Evolutionary conservation across 2,113 vertebrate genomes (phyloP).

Genomic region (Lichenostomus cassidix): DNA sequence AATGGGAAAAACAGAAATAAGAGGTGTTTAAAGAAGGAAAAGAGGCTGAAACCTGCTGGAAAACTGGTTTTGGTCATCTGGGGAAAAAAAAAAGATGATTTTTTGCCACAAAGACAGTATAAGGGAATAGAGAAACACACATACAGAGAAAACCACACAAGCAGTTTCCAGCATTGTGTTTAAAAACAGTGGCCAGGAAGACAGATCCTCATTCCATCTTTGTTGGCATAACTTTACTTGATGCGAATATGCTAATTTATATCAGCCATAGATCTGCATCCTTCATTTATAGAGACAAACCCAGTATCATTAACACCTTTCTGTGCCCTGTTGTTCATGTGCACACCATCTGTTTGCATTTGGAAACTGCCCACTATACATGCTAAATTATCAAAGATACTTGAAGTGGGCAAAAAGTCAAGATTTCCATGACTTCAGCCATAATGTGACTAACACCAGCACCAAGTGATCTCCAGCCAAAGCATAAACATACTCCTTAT

Average conservation of each 20-base stretch:
- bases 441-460: neutral
- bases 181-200: neutral
- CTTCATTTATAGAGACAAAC: neutral
- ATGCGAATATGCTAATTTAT: neutral
- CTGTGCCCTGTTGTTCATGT: neutral
- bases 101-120: neutral
- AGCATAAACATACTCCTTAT: neutral
- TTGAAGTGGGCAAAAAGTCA: neutral
- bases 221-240: neutral
- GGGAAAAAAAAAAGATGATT: neutral
- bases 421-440: slow-evolving; percentile 13
- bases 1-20: neutral
- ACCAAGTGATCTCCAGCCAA: slow-evolving; percentile 6
- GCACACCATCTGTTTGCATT: neutral
- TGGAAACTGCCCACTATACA: neutral
- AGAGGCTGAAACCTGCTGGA: neutral
- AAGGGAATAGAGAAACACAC: neutral
- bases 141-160: neutral
- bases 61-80: neutral
- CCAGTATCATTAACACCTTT: neutral
- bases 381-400: neutral
- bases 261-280: neutral
- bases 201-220: neutral
- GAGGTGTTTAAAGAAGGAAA: neutral
- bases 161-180: neutral